These are phyloP conservation scores for Phylloscopus collybita DNA, from an alignment of 2,797 vertebrate genomes.

Conservation along the genomic window DNA sequence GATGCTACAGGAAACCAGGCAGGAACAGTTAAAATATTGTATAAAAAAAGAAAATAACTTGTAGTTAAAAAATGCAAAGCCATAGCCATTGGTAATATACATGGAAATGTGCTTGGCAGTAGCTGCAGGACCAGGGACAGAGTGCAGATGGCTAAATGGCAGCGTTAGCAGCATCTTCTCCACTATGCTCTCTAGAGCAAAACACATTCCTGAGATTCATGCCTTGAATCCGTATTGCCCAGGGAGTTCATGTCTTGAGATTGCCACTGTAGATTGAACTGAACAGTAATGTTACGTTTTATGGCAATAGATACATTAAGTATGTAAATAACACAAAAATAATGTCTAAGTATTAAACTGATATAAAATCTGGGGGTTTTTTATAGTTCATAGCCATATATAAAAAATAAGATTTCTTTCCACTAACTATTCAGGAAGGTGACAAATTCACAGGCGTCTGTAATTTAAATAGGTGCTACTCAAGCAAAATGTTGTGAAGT, in stretches of 20 bases:
- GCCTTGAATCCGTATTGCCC: neutral
- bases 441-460: neutral
- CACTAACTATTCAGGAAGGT: neutral
- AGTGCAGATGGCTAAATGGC: constrained; percentile 25
- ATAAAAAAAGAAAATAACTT: constrained; percentile 8
- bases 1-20: neutral
- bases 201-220: neutral
- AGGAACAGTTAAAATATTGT: constrained; percentile 15
- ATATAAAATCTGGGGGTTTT: neutral
- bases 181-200: neutral
- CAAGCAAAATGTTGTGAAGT: neutral
- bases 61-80: constrained; percentile 25
- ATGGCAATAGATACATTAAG: neutral
- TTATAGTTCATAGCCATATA: neutral
- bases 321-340: neutral
- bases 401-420: neutral
- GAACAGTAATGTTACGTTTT: neutral
- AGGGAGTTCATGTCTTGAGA: neutral
- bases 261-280: neutral
- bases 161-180: neutral
- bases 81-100: neutral
- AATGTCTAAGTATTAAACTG: neutral
- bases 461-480: neutral
- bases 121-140: neutral
- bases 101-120: constrained; percentile 31